phyloP scores from a whole-genome alignment of 2,113 vertebrate species.

The Amphilophus citrinellus region DNA sequence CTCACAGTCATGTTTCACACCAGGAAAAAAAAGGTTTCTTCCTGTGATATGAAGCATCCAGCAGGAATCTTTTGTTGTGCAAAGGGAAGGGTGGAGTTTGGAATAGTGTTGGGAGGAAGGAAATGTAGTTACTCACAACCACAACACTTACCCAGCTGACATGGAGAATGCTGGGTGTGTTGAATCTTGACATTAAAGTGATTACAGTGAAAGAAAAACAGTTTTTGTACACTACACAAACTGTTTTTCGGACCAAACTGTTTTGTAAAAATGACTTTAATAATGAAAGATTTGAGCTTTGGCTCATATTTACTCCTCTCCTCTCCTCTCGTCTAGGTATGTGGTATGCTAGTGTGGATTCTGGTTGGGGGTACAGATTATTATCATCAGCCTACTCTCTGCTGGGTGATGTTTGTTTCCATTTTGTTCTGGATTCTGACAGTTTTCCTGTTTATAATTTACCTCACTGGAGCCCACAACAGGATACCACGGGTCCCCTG shows the following conservation, averaged over 20 bases:
- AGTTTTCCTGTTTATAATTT: conserved; percentile 88
- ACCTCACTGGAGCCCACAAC: conserved; percentile 87
- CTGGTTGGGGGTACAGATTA: conserved; percentile 92
- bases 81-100: conserved; percentile 62
- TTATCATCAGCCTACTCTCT: conserved; percentile 85
- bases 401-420: conserved; percentile 94
- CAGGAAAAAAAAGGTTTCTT: conserved; percentile 37
- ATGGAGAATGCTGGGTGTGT: background rate
- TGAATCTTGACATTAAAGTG: background rate
- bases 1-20: background rate
- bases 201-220: background rate
- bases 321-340: conserved; percentile 77
- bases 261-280: no score
- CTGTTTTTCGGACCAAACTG: background rate
- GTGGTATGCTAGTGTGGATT: conserved; percentile 94
- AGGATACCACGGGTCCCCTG: conserved; percentile 90
- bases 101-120: conserved; percentile 30
- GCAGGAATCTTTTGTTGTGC: conserved; percentile 48
- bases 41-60: conserved; percentile 52
- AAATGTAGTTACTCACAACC: background rate
- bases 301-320: background rate
- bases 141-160: background rate
- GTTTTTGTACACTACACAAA: no score
- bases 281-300: background rate
- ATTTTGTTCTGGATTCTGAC: conserved; percentile 92